Evolutionary conservation across 2,888 invertebrate species (phyloP).

Genomic region (Agrochola lota): DNA sequence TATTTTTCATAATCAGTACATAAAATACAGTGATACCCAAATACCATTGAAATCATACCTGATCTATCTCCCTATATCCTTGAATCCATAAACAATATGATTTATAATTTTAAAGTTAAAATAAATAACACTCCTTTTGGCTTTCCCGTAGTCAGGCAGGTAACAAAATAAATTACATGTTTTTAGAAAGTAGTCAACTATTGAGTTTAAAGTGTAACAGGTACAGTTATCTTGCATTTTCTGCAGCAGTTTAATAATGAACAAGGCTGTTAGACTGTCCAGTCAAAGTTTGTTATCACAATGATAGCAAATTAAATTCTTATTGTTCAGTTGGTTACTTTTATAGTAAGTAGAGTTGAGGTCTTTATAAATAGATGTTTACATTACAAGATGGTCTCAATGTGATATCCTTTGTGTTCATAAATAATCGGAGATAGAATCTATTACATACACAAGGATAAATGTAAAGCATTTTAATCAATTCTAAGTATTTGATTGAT

Average conservation of each 20-base stretch:
- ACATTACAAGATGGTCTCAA: constrained; percentile 9
- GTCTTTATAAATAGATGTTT: not conserved
- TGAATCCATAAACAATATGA: not conserved
- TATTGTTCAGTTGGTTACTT: no score
- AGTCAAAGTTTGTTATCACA: not conserved
- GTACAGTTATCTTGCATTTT: not conserved
- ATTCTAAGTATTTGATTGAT: constrained; percentile 24
- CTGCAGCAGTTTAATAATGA: not conserved
- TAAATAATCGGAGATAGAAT: not conserved
- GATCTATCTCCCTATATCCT: not conserved
- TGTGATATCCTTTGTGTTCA: constrained; percentile 14
- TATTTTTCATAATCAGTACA: not conserved
- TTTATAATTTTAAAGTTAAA: not conserved
- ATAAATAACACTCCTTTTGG: not conserved
- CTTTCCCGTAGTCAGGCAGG: not conserved
- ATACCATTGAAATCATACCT: not conserved
- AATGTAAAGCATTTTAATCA: constrained; percentile 31
- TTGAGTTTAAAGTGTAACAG: not conserved
- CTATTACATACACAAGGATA: constrained; percentile 22
- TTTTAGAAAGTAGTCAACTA: not conserved
- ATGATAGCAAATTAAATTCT: not conserved
- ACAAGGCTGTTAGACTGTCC: not conserved
- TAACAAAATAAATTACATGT: not conserved
- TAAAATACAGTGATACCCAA: not conserved
- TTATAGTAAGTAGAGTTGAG: not conserved